Conservation (phyloP, 2,113 vertebrate species). For the Monopterus albus region DNA sequence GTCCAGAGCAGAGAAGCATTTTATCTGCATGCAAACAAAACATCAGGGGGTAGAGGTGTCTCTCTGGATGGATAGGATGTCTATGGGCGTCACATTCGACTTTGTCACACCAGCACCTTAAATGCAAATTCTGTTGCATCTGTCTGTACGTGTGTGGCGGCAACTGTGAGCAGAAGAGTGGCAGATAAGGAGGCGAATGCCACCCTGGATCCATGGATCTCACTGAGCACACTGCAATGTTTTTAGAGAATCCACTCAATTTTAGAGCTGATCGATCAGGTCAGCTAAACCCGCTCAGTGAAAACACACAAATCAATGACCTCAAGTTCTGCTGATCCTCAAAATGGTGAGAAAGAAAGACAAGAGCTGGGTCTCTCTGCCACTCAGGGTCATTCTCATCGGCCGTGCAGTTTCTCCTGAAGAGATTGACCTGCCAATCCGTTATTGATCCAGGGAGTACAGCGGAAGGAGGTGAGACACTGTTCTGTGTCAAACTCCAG, state of each 20-base stretch:
- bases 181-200: constrained; percentile 49
- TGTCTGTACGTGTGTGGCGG: neutral
- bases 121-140: constrained; percentile 27
- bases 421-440: constrained; percentile 69
- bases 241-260: constrained; percentile 66
- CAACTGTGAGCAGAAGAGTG: constrained; percentile 1
- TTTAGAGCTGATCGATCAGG: constrained; percentile 63
- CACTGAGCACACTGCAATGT: constrained; percentile 38
- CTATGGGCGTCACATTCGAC: constrained; percentile 16
- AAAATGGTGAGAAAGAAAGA: constrained; percentile 43
- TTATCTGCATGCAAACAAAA: constrained; percentile 26
- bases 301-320: constrained; percentile 78
- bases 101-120: constrained; percentile 5
- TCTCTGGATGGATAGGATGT: constrained; percentile 14
- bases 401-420: constrained; percentile 51
- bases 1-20: neutral
- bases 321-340: constrained; percentile 54
- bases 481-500: constrained; percentile 52
- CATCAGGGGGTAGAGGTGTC: constrained; percentile 31
- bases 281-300: constrained; percentile 61
- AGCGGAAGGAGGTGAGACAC: constrained; percentile 34
- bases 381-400: constrained; percentile 42
- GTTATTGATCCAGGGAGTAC: constrained; percentile 67
- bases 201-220: constrained; percentile 45
- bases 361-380: constrained; percentile 32